Conservation (phyloP, 2,888 invertebrate species). For the Sminthurinus aureus region DNA sequence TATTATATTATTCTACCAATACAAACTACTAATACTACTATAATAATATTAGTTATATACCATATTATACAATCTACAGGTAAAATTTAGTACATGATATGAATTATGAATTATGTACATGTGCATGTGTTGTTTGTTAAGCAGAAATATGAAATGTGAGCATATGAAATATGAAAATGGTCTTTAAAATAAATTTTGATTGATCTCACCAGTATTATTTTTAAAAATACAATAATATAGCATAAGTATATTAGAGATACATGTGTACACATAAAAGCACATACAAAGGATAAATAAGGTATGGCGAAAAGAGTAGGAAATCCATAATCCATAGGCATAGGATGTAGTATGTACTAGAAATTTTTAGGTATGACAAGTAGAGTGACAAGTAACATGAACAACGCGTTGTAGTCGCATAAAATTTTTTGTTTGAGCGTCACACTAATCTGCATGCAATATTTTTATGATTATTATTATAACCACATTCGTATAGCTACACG, state of each 20-base stretch:
- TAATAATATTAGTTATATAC: background rate
- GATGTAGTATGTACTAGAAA: too few species aligned
- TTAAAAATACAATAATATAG: conserved; percentile 19
- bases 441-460: too few species aligned
- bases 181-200: background rate
- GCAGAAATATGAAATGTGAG: background rate
- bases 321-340: too few species aligned
- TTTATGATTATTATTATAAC: too few species aligned
- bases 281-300: too few species aligned
- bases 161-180: background rate
- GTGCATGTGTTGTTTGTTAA: background rate
- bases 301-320: too few species aligned
- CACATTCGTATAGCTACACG: too few species aligned
- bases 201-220: conserved; percentile 42
- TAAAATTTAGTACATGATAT: background rate
- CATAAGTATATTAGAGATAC: conserved; percentile 9
- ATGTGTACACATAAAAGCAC: background rate
- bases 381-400: too few species aligned
- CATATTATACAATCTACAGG: background rate
- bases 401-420: too few species aligned
- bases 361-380: too few species aligned
- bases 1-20: background rate
- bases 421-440: too few species aligned
- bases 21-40: background rate
- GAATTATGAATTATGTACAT: background rate